Evolutionary conservation across 1,140 invertebrate genomes (phyloP), one percentile per base, ranked within the genome.

Genomic region (Delia radicum): DNA sequence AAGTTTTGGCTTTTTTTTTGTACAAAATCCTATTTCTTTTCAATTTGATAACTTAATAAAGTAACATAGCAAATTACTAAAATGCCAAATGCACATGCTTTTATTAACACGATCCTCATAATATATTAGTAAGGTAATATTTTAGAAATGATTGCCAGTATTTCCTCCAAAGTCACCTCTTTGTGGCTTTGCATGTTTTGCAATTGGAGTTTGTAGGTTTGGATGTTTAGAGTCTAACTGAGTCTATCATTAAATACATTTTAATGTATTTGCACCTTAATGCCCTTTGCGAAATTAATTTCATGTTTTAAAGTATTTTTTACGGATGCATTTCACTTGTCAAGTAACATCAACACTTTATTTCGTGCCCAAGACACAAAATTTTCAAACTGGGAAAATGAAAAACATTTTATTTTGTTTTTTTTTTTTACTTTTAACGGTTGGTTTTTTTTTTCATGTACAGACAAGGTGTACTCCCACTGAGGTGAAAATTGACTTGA

Each of bases 21-120:
- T 6, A 33, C 4, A 10, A 37, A 10, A 13, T 37, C 13, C 3
- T 37, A 7, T 15, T 55, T 21, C 48, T 2, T 55, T 55, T 7
- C n/a, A n/a, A 55, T n/a, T 55, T 55, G 48, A 55, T 55, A 55
- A 55, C 48, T 55, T 55, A 55, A 55, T 55, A 55, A 55, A 55
- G 48, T 24, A 55, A 55, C 48, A 55, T 18, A 55, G 24, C 48
- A 55, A 55, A 55, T 55, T 55, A 21, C 18, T 55, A 21, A 5
- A 55, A 55, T 55, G 48, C n/a, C 48, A 55, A 55, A 21, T 55
- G n/a, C 48, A 55, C 48, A 55, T 55, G 48, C 48, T 55, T 18
- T 18, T 55, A 55, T 55, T 55, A 18, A 55, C 48, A 55, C 48
- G 48, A 55, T 55, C 48, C 48, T 55, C 48, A 55, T 55, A 55